Conservation (phyloP, 2,113 vertebrate genomes). For the Notothenia rossii region DNA sequence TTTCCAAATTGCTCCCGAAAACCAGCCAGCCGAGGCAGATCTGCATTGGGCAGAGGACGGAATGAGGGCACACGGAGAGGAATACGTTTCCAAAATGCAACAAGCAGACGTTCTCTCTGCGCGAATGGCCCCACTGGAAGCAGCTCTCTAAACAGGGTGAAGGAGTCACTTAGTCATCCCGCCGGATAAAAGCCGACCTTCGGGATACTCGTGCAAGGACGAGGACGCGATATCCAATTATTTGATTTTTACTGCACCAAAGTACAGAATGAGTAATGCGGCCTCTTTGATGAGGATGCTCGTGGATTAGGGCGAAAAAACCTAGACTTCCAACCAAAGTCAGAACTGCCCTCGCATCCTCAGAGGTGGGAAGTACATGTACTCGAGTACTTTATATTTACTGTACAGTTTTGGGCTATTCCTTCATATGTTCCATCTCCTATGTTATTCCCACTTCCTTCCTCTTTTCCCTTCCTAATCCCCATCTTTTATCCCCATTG, state of each 20-base stretch:
- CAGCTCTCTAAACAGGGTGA: slow-evolving; percentile 36
- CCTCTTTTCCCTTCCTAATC: background rate
- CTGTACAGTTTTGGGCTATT: background rate
- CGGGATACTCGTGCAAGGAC: slow-evolving; percentile 32
- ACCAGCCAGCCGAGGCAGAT: slow-evolving; percentile 51
- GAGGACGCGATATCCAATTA: background rate
- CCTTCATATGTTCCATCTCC: background rate
- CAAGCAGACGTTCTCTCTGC: slow-evolving; percentile 29
- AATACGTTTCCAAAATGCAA: slow-evolving; percentile 46
- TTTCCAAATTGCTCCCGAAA: slow-evolving; percentile 63
- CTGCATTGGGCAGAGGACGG: slow-evolving; percentile 46
- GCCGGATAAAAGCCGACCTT: slow-evolving; percentile 37
- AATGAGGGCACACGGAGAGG: slow-evolving; percentile 52
- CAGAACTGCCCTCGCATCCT: background rate
- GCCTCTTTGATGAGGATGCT: slow-evolving; percentile 14
- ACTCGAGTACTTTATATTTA: no score
- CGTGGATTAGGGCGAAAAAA: background rate
- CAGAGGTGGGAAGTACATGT: background rate
- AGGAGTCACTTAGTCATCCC: slow-evolving; percentile 38
- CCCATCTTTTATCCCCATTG: background rate
- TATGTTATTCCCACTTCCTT: background rate
- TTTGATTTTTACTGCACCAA: slow-evolving; percentile 8
- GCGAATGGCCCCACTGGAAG: slow-evolving; percentile 16
- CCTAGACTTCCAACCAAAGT: slow-evolving; percentile 8
- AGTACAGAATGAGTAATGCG: background rate